phyloP scores from a whole-genome alignment of 2,888 invertebrate genomes.

The Patella caerulea region DNA sequence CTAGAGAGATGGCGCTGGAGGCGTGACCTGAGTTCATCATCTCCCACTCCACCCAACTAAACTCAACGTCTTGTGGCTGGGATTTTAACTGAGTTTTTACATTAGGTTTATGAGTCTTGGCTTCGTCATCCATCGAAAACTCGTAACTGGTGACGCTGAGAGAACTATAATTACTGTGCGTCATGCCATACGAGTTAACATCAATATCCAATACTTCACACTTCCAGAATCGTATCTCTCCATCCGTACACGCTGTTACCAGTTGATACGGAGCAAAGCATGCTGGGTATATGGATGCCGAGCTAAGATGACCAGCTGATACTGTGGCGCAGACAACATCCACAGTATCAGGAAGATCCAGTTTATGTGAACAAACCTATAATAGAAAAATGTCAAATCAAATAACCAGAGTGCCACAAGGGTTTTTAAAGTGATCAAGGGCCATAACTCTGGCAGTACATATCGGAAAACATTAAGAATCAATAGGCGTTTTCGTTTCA shows the following conservation, averaged over 20 bases:
- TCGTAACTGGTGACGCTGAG: conserved; percentile 43
- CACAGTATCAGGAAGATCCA: conserved; percentile 90
- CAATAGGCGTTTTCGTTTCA: too few species aligned
- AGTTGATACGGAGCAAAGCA: conserved; percentile 97
- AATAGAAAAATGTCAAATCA: neutral
- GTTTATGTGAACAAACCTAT: conserved; percentile 89
- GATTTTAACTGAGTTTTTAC: conserved; percentile 24
- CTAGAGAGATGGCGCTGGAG: conserved; percentile 80
- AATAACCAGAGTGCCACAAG: too few species aligned
- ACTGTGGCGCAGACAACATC: conserved; percentile 94
- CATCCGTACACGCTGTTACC: conserved; percentile 95
- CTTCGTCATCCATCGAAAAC: conserved; percentile 48
- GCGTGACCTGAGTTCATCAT: conserved; percentile 80
- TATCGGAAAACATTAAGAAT: too few species aligned
- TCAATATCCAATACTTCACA: conserved; percentile 53
- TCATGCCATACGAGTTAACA: conserved; percentile 7
- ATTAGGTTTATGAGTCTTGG: conserved; percentile 32
- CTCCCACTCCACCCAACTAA: conserved; percentile 90
- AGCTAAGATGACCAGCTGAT: conserved; percentile 96
- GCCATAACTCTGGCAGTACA: too few species aligned
- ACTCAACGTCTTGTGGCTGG: conserved; percentile 65
- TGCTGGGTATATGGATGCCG: conserved; percentile 98
- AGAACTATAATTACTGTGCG: conserved; percentile 24
- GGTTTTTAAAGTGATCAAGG: too few species aligned
- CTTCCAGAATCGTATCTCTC: conserved; percentile 77